Conservation (phyloP, 1,140 invertebrate species). For the Steinernema khuongi region DNA sequence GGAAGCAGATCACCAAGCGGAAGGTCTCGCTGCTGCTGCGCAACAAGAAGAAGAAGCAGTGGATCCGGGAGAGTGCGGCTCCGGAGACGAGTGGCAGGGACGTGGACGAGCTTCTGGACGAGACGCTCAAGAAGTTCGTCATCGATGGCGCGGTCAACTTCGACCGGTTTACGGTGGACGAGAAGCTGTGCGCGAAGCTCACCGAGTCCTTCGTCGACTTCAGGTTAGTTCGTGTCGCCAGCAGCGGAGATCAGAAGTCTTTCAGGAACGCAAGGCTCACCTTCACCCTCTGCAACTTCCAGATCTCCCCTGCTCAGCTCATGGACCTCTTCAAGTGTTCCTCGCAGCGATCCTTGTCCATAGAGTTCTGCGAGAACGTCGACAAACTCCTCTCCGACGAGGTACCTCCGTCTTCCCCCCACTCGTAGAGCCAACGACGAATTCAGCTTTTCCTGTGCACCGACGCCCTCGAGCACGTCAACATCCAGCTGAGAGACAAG, state of each 20-base stretch:
- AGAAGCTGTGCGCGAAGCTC: not conserved
- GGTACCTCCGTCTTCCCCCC: not conserved
- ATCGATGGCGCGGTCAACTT: not conserved
- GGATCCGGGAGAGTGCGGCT: not conserved
- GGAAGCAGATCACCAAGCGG: not conserved
- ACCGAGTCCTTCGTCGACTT: not conserved
- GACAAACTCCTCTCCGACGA: slow-evolving; percentile 6
- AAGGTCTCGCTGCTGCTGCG: not conserved
- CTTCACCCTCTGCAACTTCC: not conserved
- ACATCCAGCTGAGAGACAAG: not conserved
- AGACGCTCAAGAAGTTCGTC: not conserved
- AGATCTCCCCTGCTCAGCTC: not conserved
- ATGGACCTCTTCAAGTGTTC: not conserved
- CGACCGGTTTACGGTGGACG: not conserved
- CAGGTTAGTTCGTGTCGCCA: no score
- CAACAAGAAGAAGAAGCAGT: slow-evolving; percentile 12
- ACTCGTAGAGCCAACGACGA: not conserved
- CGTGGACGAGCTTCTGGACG: not conserved
- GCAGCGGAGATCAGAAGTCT: not conserved
- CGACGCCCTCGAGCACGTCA: not conserved
- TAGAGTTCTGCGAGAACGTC: not conserved
- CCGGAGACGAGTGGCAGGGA: not conserved
- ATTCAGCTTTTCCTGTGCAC: not conserved
- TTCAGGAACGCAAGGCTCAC: not conserved
- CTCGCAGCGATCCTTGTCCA: not conserved